Evolutionary conservation across 2,797 vertebrate genomes (phyloP).

Genomic region (Channa striata): DNA sequence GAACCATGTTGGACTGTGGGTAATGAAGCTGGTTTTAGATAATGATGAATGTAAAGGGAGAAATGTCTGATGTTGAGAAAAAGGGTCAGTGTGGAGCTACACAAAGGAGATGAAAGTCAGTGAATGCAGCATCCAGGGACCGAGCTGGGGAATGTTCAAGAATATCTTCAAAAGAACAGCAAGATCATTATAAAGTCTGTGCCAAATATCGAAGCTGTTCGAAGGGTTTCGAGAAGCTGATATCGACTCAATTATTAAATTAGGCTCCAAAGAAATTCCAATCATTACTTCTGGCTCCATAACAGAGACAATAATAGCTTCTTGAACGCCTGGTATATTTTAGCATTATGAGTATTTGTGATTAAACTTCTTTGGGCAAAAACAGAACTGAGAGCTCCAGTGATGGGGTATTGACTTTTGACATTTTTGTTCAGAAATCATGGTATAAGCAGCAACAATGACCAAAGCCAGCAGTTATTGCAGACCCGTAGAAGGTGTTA

Average conservation of each 20-base stretch:
- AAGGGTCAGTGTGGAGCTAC: conserved; percentile 24
- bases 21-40: conserved; percentile 21
- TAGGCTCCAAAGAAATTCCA: conserved; percentile 27
- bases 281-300: conserved; percentile 34
- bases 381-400: not conserved
- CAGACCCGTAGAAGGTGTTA: conserved; percentile 7
- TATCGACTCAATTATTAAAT: conserved; percentile 58
- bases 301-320: not conserved
- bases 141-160: conserved; percentile 1
- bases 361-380: conserved; percentile 10
- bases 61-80: conserved; percentile 28
- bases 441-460: not conserved
- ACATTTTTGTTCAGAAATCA: not conserved
- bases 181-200: conserved; percentile 44
- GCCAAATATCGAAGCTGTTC: conserved; percentile 50
- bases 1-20: conserved; percentile 9
- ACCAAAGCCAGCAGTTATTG: not conserved
- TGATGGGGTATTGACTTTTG: conserved; percentile 1
- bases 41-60: conserved; percentile 8
- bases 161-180: conserved; percentile 60
- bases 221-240: conserved; percentile 33
- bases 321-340: not conserved
- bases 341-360: not conserved
- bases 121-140: conserved; percentile 46
- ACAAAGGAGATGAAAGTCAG: conserved; percentile 64